Base-by-base conservation (phyloP, 2,888 invertebrate genomes). In the Mactromeris polynyma region DNA sequence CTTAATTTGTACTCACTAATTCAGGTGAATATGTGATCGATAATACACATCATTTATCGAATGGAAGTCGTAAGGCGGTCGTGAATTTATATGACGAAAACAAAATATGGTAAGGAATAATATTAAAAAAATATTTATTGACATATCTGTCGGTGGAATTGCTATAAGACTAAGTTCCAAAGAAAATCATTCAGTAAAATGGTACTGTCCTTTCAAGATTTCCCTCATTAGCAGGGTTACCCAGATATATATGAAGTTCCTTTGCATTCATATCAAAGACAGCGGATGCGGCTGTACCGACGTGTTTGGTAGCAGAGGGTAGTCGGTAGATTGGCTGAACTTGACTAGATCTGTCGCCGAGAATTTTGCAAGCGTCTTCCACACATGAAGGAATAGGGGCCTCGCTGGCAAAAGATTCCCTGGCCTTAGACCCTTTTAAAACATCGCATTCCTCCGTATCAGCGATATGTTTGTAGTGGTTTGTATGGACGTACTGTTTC, bases 311-410 rank as follows among this genome's bases (percentile, higher is more conserved):
- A 26, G 33, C 83, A 11, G 91, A 85, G 0, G 90, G 91, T 14
- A 87, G 85, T 19, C 93, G 78, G 83, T 90, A 94, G 73, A 94
- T 92, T 26, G 94, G 93, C 33, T 93, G 93, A 19, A 87, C 21
- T 14, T 83, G n/a, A 73, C 93, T 88, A 17, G 38, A 58, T 11
- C 91, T 86, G 38, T 94, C 94, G 2, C 93, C 93, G 42, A 94
- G 87, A 46, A 94, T 88, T 3, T 14, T 46, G 46, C 88, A 82
- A n/a, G 90, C 83, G 36, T 92, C 93, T 36, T 81, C 51, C 26
- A 89, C 69, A 36, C 58, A 88, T 38, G 77, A 73, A 14, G 93
- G 92, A n/a, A 90, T 69, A 1, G 90, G 84, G 17, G 92, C 73
- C 33, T 90, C 81, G 0, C 46, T 36, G 14, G 87, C 87, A 0